A percentile compares a stretch with the other conserved stretches of the same genome.
phyloP scores from a whole-genome alignment of 2,888 invertebrate species.

The Dasysyrphus tricinctus region DNA sequence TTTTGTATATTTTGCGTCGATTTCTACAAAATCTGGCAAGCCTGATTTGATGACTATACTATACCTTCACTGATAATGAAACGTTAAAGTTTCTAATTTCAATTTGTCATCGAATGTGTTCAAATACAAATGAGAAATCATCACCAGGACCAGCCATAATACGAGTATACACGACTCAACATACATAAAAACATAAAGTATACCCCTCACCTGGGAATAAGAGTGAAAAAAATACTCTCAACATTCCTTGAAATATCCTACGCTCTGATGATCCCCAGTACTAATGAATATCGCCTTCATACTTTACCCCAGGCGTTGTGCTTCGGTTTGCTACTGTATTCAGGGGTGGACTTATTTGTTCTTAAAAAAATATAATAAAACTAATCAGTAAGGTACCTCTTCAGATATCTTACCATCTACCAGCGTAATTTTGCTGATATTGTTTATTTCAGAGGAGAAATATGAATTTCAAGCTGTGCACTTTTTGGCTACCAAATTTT shows the following conservation, averaged over 20 bases:
- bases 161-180: conserved; percentile 36
- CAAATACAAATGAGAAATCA: conserved; percentile 66
- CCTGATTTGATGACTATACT: not conserved
- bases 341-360: not conserved
- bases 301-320: not conserved
- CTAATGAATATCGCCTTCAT: not conserved
- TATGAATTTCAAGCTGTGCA: too few relatives aligned
- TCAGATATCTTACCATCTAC: too few relatives aligned
- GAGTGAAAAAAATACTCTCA: conserved; percentile 38
- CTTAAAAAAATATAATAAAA: too few relatives aligned
- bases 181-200: not conserved
- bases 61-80: conserved; percentile 58
- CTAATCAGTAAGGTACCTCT: too few relatives aligned
- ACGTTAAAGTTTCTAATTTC: conserved; percentile 74
- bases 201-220: not conserved
- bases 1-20: too few relatives aligned
- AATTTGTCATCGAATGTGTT: conserved; percentile 68
- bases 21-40: conserved; percentile 5
- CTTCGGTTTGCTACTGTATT: not conserved
- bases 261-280: not conserved
- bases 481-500: too few relatives aligned
- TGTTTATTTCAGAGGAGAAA: too few relatives aligned
- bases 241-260: conserved; percentile 50
- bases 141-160: conserved; percentile 61
- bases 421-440: too few relatives aligned